A percentile compares a stretch with the other conserved stretches of the same genome.
Conservation (phyloP, 2,113 vertebrate species). For the Alethe castanea region DNA sequence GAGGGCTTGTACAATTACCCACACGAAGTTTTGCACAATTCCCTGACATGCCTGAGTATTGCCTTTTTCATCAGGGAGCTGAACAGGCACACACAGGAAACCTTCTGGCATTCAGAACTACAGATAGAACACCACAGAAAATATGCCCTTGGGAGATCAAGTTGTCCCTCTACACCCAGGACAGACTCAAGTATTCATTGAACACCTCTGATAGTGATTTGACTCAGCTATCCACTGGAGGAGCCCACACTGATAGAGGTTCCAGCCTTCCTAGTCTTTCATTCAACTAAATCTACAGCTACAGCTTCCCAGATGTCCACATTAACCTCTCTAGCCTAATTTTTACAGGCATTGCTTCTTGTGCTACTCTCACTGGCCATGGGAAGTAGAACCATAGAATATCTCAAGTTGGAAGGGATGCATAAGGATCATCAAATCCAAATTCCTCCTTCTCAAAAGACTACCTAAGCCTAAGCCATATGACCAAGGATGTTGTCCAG, state of each 20-base stretch:
- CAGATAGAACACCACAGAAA: rapidly evolving
- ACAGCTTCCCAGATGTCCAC: neutral
- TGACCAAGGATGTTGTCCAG: neutral
- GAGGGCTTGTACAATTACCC: neutral
- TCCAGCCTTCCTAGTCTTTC: rapidly evolving
- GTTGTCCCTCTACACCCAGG: neutral
- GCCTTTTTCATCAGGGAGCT: neutral
- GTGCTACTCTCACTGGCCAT: neutral
- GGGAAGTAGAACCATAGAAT: neutral
- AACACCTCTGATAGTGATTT: neutral
- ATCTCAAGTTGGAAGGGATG: neutral
- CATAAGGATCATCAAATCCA: neutral
- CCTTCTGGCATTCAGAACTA: neutral
- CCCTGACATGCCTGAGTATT: neutral
- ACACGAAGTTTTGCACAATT: neutral
- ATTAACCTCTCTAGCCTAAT: neutral
- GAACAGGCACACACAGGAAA: neutral
- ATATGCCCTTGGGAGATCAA: neutral
- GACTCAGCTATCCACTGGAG: neutral
- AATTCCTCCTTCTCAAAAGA: neutral
- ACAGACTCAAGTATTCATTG: neutral
- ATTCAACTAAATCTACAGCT: neutral
- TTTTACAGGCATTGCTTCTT: neutral
- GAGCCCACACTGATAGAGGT: neutral
- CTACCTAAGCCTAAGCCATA: neutral